Conservation (phyloP, 2,797 vertebrate genomes). For the Channallabes apus region DNA sequence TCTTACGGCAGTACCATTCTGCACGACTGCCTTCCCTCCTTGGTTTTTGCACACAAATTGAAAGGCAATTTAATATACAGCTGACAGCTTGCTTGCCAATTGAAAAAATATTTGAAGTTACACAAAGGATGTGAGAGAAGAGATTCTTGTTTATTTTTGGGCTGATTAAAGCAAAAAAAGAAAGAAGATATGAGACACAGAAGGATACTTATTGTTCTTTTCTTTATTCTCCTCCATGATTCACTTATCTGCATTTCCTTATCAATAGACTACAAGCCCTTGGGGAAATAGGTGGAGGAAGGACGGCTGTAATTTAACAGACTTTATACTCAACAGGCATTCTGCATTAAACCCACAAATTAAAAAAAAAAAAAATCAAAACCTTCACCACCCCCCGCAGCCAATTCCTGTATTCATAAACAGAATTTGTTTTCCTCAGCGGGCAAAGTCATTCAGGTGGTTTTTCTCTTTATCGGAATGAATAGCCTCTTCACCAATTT, state of each 20-base stretch:
- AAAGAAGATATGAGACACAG: neutral
- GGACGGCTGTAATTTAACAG: conserved; percentile 49
- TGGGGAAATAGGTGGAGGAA: conserved; percentile 46
- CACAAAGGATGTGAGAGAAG: conserved; percentile 16
- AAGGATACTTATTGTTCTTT: conserved; percentile 25
- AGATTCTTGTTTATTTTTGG: conserved; percentile 15
- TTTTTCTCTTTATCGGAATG: conserved; percentile 42
- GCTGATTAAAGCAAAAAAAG: neutral
- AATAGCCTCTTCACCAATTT: conserved; percentile 48
- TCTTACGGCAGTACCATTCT: conserved; percentile 18
- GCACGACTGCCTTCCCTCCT: conserved; percentile 18
- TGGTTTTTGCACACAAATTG: conserved; percentile 29
- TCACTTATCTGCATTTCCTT: conserved; percentile 44
- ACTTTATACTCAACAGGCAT: conserved; percentile 48
- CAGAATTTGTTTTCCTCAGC: conserved; percentile 40
- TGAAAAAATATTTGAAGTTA: conserved; percentile 41
- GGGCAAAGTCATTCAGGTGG: conserved; percentile 40
- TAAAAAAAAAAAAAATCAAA: conserved; percentile 6
- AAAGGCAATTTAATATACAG: conserved; percentile 40
- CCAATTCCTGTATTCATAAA: conserved; percentile 38
- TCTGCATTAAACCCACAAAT: conserved; percentile 48
- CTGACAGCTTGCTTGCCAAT: conserved; percentile 35
- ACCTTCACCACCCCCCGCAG: neutral
- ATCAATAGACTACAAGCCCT: conserved; percentile 43
- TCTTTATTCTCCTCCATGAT: conserved; percentile 6